phyloP scores from a whole-genome alignment of 2,113 vertebrate genomes.

The Amblyopsis rosae region DNA sequence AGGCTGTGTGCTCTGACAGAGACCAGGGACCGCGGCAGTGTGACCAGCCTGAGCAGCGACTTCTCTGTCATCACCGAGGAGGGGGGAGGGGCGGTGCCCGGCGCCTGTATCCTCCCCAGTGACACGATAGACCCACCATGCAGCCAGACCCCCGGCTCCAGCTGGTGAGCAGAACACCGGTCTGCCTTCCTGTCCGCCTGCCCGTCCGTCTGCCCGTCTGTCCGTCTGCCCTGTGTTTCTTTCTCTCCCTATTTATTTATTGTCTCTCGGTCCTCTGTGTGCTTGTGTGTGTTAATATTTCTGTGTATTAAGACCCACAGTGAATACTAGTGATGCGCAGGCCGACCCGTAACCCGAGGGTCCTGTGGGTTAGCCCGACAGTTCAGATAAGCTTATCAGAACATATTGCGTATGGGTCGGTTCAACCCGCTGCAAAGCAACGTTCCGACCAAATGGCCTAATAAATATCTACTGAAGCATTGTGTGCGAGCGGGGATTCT shows the following conservation, averaged over 20 bases:
- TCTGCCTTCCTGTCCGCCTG: not conserved
- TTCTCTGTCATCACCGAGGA: constrained; percentile 94
- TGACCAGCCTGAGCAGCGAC: constrained; percentile 93
- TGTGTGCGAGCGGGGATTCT: no score
- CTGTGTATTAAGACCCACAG: no score
- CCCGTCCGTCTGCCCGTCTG: no score
- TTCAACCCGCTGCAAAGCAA: no score
- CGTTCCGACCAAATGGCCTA: no score
- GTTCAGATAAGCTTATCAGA: no score
- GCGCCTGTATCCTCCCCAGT: constrained; percentile 79
- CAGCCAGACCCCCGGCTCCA: constrained; percentile 79
- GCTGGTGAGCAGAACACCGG: constrained; percentile 79
- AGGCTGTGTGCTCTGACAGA: constrained; percentile 72
- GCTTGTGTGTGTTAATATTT: not conserved
- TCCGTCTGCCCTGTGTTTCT: not conserved
- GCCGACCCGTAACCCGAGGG: no score
- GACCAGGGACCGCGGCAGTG: constrained; percentile 88
- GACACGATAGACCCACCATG: constrained; percentile 84
- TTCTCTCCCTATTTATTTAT: not conserved
- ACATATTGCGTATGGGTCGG: no score
- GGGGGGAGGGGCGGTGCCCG: constrained; percentile 59
- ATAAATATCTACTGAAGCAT: no score
- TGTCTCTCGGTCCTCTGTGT: not conserved
- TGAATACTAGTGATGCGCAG: no score
- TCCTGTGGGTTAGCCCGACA: no score